Conservation (phyloP, 2,888 invertebrate genomes). For the Desoria tigrina region DNA sequence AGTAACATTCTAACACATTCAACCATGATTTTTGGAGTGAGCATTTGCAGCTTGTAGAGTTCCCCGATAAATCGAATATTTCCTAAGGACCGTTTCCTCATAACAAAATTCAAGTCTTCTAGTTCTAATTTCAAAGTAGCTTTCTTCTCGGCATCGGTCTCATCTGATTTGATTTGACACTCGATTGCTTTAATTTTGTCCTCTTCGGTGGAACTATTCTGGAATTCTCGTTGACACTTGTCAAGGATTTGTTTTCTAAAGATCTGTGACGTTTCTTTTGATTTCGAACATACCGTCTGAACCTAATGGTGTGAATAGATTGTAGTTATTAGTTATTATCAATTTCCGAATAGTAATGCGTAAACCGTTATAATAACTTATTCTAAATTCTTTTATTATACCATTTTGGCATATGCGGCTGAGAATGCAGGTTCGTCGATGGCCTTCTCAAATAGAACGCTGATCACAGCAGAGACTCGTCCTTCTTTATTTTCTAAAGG, state of each 20-base stretch:
- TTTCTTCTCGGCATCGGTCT: conserved; percentile 59
- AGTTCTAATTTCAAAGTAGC: conserved; percentile 56
- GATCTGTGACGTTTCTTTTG: conserved; percentile 56
- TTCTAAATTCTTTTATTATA: no score
- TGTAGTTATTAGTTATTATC: no score
- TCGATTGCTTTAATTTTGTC: conserved; percentile 60
- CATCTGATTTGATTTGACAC: conserved; percentile 63
- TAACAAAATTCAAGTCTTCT: conserved; percentile 39
- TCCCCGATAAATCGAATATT: conserved; percentile 70
- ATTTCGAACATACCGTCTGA: conserved; percentile 41
- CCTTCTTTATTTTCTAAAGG: conserved; percentile 49
- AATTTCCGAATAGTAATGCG: no score
- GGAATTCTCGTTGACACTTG: conserved; percentile 87
- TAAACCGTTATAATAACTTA: no score
- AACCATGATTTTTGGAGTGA: conserved; percentile 83
- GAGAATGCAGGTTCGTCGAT: conserved; percentile 94
- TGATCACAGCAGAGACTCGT: conserved; percentile 74
- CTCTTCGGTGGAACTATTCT: conserved; percentile 76
- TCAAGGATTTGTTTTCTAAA: conserved; percentile 78
- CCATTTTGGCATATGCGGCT: conserved; percentile 83
- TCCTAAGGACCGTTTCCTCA: conserved; percentile 50
- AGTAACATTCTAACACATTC: conserved; percentile 78
- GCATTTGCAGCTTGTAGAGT: conserved; percentile 85
- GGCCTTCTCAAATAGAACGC: conserved; percentile 90
- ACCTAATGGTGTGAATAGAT: conserved; percentile 37